Conservation (phyloP, 2,113 vertebrate species). For the Telmatochromis bifrenatus region DNA sequence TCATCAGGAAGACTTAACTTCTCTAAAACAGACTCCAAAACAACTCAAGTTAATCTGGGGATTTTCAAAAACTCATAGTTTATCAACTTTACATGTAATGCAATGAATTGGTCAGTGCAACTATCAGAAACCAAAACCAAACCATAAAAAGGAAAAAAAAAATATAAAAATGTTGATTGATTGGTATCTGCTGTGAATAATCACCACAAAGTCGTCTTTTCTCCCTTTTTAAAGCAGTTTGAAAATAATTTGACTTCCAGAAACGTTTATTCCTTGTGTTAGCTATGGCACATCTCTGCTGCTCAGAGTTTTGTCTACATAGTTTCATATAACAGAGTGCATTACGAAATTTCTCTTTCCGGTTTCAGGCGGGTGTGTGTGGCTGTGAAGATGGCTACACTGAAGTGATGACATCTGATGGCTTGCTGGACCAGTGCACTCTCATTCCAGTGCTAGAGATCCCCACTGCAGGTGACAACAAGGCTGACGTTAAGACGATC, state of each 20-base stretch:
- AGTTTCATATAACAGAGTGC: neutral
- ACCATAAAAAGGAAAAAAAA: neutral
- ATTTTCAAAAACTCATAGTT: neutral
- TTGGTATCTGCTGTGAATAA: neutral
- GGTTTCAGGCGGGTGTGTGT: conserved; percentile 79
- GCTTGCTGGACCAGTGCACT: conserved; percentile 87
- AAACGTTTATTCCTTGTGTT: neutral
- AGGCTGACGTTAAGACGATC: conserved; percentile 92
- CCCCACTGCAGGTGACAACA: conserved; percentile 85
- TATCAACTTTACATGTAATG: neutral
- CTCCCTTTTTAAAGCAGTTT: neutral
- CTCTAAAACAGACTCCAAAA: neutral
- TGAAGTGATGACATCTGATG: conserved; percentile 92
- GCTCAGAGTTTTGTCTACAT: neutral
- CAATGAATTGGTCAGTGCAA: neutral
- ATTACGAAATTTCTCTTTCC: neutral
- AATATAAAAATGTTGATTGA: neutral
- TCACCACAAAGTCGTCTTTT: rapidly evolving
- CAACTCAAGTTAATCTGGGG: neutral
- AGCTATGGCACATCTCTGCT: neutral
- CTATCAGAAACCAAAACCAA: neutral
- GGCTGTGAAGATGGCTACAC: conserved; percentile 94
- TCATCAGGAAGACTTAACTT: neutral
- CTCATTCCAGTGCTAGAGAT: conserved; percentile 91
- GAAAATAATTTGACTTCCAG: neutral